phyloP scores from a whole-genome alignment of 2,888 invertebrate genomes.

The Luperina testacea region DNA sequence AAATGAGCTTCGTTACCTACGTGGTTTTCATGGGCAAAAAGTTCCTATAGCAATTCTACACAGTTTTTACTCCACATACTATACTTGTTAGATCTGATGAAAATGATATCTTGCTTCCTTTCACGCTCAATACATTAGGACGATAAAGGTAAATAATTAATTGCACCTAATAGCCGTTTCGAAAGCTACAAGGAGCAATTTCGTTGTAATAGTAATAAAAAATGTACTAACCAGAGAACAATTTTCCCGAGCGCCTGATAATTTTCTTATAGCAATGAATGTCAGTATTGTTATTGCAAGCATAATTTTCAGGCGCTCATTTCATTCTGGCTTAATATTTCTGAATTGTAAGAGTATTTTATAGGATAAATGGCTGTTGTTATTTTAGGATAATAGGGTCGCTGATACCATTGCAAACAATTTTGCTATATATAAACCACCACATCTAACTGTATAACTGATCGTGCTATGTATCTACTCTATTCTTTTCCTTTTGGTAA shows the following conservation, averaged over 20 bases:
- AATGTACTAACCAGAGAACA: slow-evolving; percentile 23
- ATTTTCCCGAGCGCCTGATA: slow-evolving; percentile 54
- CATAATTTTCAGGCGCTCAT: slow-evolving; percentile 58
- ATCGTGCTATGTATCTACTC: not conserved
- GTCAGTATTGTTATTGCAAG: slow-evolving; percentile 42
- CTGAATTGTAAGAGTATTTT: slow-evolving; percentile 30
- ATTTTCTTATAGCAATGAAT: slow-evolving; percentile 62
- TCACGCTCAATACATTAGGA: slow-evolving; percentile 16
- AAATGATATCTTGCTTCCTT: not conserved
- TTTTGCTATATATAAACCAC: not conserved
- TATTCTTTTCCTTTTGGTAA: not conserved
- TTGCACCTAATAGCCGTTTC: slow-evolving; percentile 23
- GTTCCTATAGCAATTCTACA: not conserved
- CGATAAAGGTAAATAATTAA: slow-evolving; percentile 33
- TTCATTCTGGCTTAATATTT: slow-evolving; percentile 36
- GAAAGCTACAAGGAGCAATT: slow-evolving; percentile 28
- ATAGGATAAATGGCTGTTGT: slow-evolving; percentile 1
- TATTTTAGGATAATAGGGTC: slow-evolving; percentile 19
- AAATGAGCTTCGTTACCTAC: not conserved
- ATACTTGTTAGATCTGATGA: not conserved
- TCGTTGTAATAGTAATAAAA: slow-evolving; percentile 36
- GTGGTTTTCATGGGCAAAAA: not conserved
- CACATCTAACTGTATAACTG: not conserved
- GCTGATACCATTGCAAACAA: slow-evolving; percentile 1
- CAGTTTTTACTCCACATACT: not conserved